phyloP scores from a whole-genome alignment of 2,888 invertebrate genomes.

The Yponomeuta malinellus region DNA sequence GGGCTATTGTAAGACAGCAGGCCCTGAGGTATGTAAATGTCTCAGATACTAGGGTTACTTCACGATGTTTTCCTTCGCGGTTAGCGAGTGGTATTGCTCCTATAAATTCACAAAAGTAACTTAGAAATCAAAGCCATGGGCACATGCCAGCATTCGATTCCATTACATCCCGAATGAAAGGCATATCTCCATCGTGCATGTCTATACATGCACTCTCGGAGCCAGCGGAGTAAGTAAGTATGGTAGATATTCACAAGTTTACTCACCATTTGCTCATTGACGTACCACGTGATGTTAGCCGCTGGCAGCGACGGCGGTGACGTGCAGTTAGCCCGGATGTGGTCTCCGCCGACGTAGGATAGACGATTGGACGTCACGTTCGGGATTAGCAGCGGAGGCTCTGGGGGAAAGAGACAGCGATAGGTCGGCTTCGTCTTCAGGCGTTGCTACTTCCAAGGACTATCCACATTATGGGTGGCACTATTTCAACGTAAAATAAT shows the following conservation, averaged over 20 bases:
- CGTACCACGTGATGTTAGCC: slow-evolving; percentile 79
- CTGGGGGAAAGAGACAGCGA: slow-evolving; percentile 42
- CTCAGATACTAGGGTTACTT: no score
- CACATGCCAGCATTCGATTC: no score
- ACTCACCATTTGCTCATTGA: slow-evolving; percentile 76
- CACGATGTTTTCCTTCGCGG: no score
- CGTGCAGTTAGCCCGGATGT: slow-evolving; percentile 76
- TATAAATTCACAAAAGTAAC: no score
- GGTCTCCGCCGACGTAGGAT: slow-evolving; percentile 75
- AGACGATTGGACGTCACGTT: slow-evolving; percentile 75
- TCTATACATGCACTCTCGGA: no score
- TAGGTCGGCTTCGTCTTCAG: background rate
- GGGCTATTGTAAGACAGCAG: no score
- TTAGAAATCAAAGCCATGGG: no score
- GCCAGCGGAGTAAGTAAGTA: no score
- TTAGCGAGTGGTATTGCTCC: no score
- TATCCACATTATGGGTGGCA: background rate
- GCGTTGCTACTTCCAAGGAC: background rate
- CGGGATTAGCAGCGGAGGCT: slow-evolving; percentile 75
- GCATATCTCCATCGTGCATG: no score
- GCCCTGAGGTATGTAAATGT: no score
- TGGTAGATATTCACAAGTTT: background rate
- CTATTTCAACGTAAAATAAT: background rate
- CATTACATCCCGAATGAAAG: no score
- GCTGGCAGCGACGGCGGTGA: slow-evolving; percentile 78